These are phyloP conservation scores for Leucoraja ocellata DNA, from an alignment of 2,797 vertebrate species.

Conservation along the genomic window DNA sequence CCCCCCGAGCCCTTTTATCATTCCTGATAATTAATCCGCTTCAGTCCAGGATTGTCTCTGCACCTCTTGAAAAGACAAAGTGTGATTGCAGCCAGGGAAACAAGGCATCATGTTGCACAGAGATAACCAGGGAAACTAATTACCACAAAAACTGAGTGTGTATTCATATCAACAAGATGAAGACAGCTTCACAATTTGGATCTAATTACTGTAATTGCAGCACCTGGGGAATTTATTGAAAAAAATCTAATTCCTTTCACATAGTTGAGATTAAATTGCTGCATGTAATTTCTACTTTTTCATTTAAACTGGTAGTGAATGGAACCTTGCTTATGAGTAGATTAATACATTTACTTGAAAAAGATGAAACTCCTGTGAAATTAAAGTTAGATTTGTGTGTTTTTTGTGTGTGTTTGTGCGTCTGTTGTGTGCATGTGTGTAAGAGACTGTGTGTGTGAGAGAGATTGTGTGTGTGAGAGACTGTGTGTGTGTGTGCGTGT, in stretches of 20 bases:
- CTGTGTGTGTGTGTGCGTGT: too few relatives aligned
- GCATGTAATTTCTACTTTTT: not conserved
- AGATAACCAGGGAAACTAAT: not conserved
- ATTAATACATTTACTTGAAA: constrained; percentile 1
- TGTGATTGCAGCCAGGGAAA: not conserved
- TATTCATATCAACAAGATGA: not conserved
- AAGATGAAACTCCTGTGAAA: not conserved
- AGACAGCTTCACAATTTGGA: not conserved
- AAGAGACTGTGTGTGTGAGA: too few relatives aligned
- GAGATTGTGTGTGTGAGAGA: too few relatives aligned
- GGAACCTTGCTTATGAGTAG: not conserved
- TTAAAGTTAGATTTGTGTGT: not conserved
- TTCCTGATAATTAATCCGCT: not conserved
- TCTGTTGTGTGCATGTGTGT: too few relatives aligned
- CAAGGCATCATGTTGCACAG: not conserved
- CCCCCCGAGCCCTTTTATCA: not conserved
- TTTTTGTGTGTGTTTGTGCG: too few relatives aligned
- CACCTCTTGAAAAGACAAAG: not conserved
- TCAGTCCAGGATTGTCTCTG: not conserved
- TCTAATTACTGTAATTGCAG: constrained; percentile 25
- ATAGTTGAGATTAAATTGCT: constrained; percentile 7
- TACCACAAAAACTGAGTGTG: not conserved
- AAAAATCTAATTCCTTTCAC: not conserved
- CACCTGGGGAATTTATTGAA: not conserved
- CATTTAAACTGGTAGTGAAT: not conserved